phyloP scores from a whole-genome alignment of 2,888 invertebrate genomes.

The Amphipyra tragopoginis region DNA sequence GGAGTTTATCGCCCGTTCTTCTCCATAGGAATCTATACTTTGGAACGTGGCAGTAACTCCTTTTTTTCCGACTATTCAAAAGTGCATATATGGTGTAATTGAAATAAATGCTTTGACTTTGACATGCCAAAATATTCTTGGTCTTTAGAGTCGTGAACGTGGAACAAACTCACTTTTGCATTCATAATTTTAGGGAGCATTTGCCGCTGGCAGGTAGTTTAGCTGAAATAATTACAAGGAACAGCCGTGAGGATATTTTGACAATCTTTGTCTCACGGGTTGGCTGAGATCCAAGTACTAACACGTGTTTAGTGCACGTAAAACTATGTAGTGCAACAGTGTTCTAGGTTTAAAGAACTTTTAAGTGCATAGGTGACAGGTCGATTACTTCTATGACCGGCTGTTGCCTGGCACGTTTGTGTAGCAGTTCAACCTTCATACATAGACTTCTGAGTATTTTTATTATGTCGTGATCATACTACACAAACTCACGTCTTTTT shows the following conservation, averaged over 20 bases:
- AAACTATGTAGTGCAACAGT: conserved; percentile 19
- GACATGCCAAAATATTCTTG: too few species aligned
- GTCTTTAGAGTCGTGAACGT: background rate
- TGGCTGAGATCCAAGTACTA: conserved; percentile 35
- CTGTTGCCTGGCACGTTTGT: background rate
- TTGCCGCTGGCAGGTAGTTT: conserved; percentile 12
- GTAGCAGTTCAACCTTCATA: background rate
- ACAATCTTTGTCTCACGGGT: conserved; percentile 31
- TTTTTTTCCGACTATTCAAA: too few species aligned
- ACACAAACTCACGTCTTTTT: too few species aligned
- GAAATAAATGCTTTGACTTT: too few species aligned
- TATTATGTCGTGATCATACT: too few species aligned
- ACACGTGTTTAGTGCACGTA: conserved; percentile 33
- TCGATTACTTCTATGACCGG: background rate
- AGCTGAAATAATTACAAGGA: conserved; percentile 16
- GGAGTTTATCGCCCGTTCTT: too few species aligned
- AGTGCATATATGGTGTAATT: too few species aligned
- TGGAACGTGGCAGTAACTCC: too few species aligned
- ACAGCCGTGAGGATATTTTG: conserved; percentile 32
- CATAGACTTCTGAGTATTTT: background rate
- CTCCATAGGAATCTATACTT: too few species aligned
- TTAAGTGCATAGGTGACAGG: conserved; percentile 16
- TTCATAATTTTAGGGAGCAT: conserved; percentile 4
- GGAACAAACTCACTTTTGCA: background rate
- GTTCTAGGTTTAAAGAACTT: conserved; percentile 43